A percentile compares a stretch with the other conserved stretches of the same genome.
These are phyloP conservation scores for Syritta pipiens DNA, from an alignment of 2,888 invertebrate species.

Conservation along the genomic window DNA sequence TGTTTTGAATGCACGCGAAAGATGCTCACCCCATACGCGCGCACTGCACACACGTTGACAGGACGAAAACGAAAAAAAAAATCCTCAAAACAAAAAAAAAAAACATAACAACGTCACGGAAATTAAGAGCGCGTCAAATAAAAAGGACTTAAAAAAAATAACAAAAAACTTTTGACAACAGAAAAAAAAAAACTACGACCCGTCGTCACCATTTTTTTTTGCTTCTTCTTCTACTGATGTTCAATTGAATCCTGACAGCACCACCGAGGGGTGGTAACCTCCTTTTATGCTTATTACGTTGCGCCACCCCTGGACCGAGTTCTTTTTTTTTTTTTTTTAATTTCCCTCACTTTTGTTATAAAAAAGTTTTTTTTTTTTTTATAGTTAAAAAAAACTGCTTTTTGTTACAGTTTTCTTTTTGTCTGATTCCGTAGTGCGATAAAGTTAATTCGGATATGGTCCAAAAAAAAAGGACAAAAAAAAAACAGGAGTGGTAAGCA, in stretches of 20 bases:
- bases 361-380: constrained; percentile 34
- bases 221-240: constrained; percentile 25
- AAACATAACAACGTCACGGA: constrained; percentile 65
- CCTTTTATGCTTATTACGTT: constrained; percentile 59
- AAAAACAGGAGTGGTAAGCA: constrained; percentile 14
- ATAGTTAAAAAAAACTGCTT: constrained; percentile 35
- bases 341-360: constrained; percentile 1
- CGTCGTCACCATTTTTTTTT: constrained; percentile 68
- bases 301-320: constrained; percentile 53
- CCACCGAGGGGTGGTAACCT: constrained; percentile 63
- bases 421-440: constrained; percentile 49
- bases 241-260: constrained; percentile 63
- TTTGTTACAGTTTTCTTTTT: constrained; percentile 38
- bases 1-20: constrained; percentile 47
- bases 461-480: constrained; percentile 28
- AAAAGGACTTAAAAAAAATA: constrained; percentile 43
- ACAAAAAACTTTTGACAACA: constrained; percentile 12
- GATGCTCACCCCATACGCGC: constrained; percentile 57
- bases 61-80: constrained; percentile 22
- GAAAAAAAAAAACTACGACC: constrained; percentile 54
- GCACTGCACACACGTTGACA: too few relatives aligned
- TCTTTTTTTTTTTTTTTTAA: constrained; percentile 33
- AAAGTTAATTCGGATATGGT: constrained; percentile 64
- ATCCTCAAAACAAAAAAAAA: constrained; percentile 8
- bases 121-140: constrained; percentile 69